phyloP scores from a whole-genome alignment of 2,797 vertebrate species.

The Intellagama lesueurii region DNA sequence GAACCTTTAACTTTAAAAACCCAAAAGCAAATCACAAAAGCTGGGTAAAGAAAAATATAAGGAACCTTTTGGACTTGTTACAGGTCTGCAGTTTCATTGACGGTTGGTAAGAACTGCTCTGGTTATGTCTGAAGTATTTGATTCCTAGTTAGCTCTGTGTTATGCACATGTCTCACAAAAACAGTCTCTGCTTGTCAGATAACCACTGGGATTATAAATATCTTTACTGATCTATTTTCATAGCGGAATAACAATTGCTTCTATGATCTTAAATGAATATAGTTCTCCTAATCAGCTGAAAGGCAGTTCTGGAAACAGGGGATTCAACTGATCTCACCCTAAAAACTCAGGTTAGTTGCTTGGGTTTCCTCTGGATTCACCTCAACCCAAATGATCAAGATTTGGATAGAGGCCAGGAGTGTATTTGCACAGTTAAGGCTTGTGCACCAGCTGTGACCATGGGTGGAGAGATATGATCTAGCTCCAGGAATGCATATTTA shows the following conservation, averaged over 20 bases:
- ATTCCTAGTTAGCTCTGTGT: neutral
- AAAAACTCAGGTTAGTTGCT: no score
- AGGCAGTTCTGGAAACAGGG: no score
- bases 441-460: no score
- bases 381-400: no score
- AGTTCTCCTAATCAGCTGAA: no score
- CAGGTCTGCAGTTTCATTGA: neutral
- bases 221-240: constrained; percentile 39
- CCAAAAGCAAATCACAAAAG: neutral
- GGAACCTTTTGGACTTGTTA: neutral
- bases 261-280: constrained; percentile 18
- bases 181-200: constrained; percentile 39
- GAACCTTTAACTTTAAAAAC: neutral
- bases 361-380: no score
- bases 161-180: constrained; percentile 48
- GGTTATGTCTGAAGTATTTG: constrained; percentile 20
- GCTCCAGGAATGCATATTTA: no score
- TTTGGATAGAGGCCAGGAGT: no score
- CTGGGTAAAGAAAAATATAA: neutral
- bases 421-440: no score
- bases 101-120: neutral
- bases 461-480: no score
- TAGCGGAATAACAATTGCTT: constrained; percentile 50
- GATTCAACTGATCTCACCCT: no score
- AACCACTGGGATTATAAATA: constrained; percentile 42